A percentile compares a stretch with the other conserved stretches of the same genome.
These are phyloP conservation scores for Trichomycterus rosablanca DNA, from an alignment of 2,113 vertebrate species.

Conservation along the genomic window DNA sequence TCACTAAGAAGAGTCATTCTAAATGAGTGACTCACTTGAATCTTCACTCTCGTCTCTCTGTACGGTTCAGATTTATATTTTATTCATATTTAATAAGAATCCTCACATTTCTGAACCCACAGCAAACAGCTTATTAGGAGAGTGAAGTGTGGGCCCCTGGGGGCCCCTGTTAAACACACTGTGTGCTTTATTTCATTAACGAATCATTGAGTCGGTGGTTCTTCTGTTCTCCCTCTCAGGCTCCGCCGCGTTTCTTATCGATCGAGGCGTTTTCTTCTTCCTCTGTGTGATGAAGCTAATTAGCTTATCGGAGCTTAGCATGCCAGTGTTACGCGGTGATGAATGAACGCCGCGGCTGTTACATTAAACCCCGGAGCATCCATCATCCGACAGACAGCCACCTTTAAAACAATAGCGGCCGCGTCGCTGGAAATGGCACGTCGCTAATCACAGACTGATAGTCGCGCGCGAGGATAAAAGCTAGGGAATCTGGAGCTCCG, in stretches of 20 bases:
- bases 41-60: no score
- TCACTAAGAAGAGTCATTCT: no score
- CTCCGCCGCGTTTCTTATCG: not conserved
- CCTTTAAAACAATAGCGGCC: not conserved
- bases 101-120: no score
- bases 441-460: not conserved
- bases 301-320: not conserved
- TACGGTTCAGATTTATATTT: no score
- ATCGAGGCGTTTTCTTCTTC: not conserved
- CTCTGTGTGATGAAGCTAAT: not conserved
- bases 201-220: no score
- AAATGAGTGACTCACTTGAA: no score
- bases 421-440: not conserved
- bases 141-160: no score
- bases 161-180: no score
- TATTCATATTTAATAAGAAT: no score
- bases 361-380: not conserved
- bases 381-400: not conserved
- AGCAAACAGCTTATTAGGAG: no score
- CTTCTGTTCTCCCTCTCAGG: not conserved
- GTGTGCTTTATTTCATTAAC: no score
- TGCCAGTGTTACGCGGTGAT: not conserved
- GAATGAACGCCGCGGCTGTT: not conserved
- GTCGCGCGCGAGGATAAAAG: not conserved
- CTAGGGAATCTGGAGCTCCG: no score